Evolutionary conservation across 2,888 invertebrate genomes (phyloP), one percentile per base, ranked within the genome.

Genomic region (Ametastegia equiseti): DNA sequence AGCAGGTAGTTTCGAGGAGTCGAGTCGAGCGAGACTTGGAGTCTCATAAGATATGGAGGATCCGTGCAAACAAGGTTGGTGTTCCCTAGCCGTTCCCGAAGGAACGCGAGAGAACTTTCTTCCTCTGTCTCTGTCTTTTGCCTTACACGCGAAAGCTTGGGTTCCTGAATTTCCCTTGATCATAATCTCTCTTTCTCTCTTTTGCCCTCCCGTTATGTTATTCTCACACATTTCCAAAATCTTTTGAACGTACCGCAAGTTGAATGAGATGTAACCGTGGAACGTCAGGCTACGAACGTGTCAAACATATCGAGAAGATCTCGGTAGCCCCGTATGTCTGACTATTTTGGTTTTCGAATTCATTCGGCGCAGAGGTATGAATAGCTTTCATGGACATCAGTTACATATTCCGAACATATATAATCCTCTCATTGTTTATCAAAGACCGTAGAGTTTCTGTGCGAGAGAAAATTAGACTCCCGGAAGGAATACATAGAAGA

Each of bases 11-110:
- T 75, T 36, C 27, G 19, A 75, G 54, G 30, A 78, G 60, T 57
- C 23, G 60, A 78, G 30, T 39, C 23, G 60, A 78, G 30, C 57
- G 42, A 63, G 60, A 63, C 39, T 63, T 15, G 30, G 42, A 60
- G 42, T 78, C 78, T 78, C 78, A 42, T 78, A 78, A 78, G 78
- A 78, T 78, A 78, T 78, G 78, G 60, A 78, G 78, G 42, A 60
- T 54, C 47, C 60, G 78, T 60, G 42, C 78, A 45, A 42, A 78
- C 60, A 63, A 78, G 63, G 78, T 63, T 60, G 78, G 63, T 60
- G 60, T 63, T 78, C 78, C 42, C n/a, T 23, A 36, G 15, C 78
- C 60, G 42, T 63, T 78, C 78, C 78, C 78, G 78, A 45, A 78
- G 78, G 78, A 78, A 78, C 57, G 42, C 39, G n/a, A 60, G 30